phyloP scores from a whole-genome alignment of 2,888 invertebrate genomes.

The Lutraria lutraria region DNA sequence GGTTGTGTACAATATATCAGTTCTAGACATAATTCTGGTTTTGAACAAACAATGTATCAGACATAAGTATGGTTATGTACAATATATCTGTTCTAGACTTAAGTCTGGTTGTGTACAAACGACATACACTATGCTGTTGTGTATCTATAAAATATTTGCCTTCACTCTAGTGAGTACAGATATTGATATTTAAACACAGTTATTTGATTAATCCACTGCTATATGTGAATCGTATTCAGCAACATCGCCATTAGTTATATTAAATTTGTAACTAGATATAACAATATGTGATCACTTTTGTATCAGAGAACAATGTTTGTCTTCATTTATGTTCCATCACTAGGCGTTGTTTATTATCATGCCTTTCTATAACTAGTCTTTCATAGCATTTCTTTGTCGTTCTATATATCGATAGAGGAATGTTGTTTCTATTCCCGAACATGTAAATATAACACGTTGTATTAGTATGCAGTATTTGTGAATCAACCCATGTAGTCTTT shows the following conservation, averaged over 20 bases:
- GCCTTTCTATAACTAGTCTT: background rate
- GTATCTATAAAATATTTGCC: background rate
- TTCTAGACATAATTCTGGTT: no score
- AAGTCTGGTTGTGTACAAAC: no score
- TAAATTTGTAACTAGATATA: slow-evolving; percentile 4
- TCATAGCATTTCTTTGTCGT: background rate
- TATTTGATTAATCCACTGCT: background rate
- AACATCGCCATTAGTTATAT: background rate
- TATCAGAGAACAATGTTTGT: background rate
- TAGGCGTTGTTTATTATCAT: background rate
- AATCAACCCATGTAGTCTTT: background rate
- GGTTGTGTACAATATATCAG: no score
- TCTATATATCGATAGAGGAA: background rate
- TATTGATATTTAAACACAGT: slow-evolving; percentile 15
- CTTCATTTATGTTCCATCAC: background rate
- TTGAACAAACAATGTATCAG: no score
- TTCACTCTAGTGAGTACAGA: background rate
- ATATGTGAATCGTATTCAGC: background rate
- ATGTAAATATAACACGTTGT: background rate
- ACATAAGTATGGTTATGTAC: no score
- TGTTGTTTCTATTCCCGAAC: background rate
- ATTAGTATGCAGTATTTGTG: background rate
- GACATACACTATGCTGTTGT: no score
- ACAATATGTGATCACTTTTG: background rate
- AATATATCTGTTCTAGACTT: no score